These are phyloP conservation scores for Amphimallon solstitiale DNA, from an alignment of 2,888 invertebrate species.

Conservation along the genomic window DNA sequence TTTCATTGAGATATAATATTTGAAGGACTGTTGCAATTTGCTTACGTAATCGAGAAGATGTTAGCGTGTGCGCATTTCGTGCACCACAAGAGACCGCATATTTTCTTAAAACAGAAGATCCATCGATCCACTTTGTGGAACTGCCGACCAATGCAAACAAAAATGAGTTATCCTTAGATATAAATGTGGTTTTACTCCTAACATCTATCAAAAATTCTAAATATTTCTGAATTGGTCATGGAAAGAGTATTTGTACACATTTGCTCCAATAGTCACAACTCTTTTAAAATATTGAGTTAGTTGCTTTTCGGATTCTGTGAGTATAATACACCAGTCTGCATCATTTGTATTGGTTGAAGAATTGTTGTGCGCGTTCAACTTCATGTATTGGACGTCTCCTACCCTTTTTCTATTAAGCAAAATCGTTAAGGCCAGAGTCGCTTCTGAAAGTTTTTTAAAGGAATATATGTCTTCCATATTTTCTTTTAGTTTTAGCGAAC, in stretches of 20 bases:
- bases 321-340: not conserved
- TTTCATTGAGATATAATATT: constrained; percentile 44
- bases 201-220: constrained; percentile 29
- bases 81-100: constrained; percentile 40
- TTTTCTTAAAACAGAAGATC: constrained; percentile 42
- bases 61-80: constrained; percentile 41
- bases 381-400: too few species aligned
- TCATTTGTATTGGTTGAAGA: not conserved
- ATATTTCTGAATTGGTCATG: constrained; percentile 37
- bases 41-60: constrained; percentile 47
- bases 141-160: constrained; percentile 40
- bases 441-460: too few species aligned
- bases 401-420: too few species aligned
- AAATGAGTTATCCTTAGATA: constrained; percentile 38
- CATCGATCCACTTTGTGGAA: constrained; percentile 39
- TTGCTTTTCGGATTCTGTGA: constrained; percentile 37
- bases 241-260: constrained; percentile 38
- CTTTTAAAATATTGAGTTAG: constrained; percentile 42
- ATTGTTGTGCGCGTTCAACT: too few species aligned
- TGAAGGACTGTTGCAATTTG: constrained; percentile 46
- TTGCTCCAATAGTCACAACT: constrained; percentile 37
- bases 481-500: not conserved
- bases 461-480: not conserved
- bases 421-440: too few species aligned
- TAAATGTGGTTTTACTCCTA: constrained; percentile 28